phyloP scores from a whole-genome alignment of 2,888 invertebrate species.

The Caenorhabditis auriculariae region DNA sequence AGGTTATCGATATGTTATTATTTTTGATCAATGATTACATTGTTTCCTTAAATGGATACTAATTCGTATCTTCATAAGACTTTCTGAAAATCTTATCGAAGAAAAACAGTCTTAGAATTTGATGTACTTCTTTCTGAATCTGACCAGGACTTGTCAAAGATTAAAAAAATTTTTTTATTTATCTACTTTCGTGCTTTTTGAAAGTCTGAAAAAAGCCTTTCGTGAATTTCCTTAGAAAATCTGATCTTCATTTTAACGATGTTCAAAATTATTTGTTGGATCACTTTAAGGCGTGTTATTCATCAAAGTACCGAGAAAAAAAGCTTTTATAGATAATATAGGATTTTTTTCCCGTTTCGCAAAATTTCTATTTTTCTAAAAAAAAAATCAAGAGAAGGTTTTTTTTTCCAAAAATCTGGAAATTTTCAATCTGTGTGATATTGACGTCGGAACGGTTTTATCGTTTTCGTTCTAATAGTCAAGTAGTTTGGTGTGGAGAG shows the following conservation, averaged over 20 bases:
- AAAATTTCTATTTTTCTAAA: background rate
- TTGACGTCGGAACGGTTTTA: background rate
- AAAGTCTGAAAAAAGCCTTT: too few relatives aligned
- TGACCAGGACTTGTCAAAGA: background rate
- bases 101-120: background rate
- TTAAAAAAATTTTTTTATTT: background rate
- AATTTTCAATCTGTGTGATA: background rate
- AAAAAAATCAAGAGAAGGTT: background rate
- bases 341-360: background rate
- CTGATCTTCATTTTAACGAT: too few relatives aligned
- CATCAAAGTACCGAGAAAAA: too few relatives aligned
- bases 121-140: background rate
- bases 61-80: background rate
- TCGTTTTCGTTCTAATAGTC: too few relatives aligned
- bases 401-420: background rate
- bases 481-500: too few relatives aligned
- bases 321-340: too few relatives aligned
- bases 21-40: too few relatives aligned
- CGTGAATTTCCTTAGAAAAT: too few relatives aligned
- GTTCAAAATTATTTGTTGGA: too few relatives aligned
- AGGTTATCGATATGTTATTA: too few relatives aligned
- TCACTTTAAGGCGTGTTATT: too few relatives aligned
- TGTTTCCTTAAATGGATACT: background rate
- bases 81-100: background rate
- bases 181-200: too few relatives aligned